Evolutionary conservation across 2,888 invertebrate genomes (phyloP).

Genomic region (Perdita meconis): DNA sequence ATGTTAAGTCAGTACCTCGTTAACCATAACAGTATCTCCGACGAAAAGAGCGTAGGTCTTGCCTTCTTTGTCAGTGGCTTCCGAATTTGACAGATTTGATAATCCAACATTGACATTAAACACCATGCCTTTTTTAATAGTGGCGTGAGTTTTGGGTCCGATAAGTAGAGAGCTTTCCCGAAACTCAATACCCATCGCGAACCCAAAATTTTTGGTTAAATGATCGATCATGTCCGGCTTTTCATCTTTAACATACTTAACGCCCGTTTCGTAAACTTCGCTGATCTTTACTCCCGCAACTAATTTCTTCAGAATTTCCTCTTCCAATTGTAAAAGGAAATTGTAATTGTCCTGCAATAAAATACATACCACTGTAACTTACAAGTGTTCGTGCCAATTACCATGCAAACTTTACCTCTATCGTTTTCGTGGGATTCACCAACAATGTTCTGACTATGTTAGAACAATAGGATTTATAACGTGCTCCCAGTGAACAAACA

Average conservation of each 20-base stretch:
- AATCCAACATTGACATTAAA: slow-evolving; percentile 98
- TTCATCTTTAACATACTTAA: slow-evolving; percentile 93
- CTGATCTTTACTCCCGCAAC: slow-evolving; percentile 93
- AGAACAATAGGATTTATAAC: slow-evolving; percentile 99
- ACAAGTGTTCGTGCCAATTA: not conserved
- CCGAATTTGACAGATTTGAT: slow-evolving; percentile 92
- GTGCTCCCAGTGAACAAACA: slow-evolving; percentile 96
- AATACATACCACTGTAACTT: not conserved
- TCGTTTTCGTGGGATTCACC: slow-evolving; percentile 93
- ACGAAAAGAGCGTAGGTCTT: slow-evolving; percentile 97
- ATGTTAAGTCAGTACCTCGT: slow-evolving; percentile 87
- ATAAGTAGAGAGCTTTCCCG: slow-evolving; percentile 97
- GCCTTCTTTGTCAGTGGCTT: slow-evolving; percentile 93
- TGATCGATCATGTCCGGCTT: slow-evolving; percentile 94
- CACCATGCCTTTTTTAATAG: slow-evolving; percentile 96
- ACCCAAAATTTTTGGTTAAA: slow-evolving; percentile 97
- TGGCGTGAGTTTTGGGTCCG: slow-evolving; percentile 93
- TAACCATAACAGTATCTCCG: slow-evolving; percentile 98
- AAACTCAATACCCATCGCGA: slow-evolving; percentile 99
- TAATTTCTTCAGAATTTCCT: slow-evolving; percentile 94
- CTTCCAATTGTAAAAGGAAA: slow-evolving; percentile 94
- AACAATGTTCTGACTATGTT: slow-evolving; percentile 98
- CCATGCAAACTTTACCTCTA: slow-evolving; percentile 84
- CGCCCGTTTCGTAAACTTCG: slow-evolving; percentile 93
- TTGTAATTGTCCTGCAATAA: slow-evolving; percentile 93